Evolutionary conservation across 2,797 vertebrate genomes (phyloP).

Genomic region (Tamandua tetradactyla): DNA sequence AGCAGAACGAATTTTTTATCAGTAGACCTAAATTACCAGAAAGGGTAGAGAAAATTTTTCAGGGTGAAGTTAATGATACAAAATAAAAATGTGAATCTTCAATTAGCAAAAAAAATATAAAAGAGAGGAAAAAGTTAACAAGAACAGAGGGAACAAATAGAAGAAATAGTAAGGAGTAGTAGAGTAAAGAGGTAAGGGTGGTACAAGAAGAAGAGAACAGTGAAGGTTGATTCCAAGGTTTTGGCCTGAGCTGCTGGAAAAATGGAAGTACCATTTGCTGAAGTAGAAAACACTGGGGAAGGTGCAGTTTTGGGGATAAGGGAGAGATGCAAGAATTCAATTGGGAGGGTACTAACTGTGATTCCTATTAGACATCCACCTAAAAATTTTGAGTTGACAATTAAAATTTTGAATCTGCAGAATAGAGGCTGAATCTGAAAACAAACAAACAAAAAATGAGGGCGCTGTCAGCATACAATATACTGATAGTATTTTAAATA

Average conservation of each 20-base stretch:
- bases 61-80: neutral
- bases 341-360: rapidly evolving
- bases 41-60: neutral
- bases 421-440: neutral
- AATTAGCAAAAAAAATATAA: neutral
- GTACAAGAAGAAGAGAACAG: neutral
- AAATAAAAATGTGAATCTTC: neutral
- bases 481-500: neutral
- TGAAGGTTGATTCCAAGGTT: neutral
- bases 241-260: too few relatives aligned
- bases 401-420: neutral
- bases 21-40: neutral
- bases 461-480: neutral
- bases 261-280: neutral
- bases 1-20: neutral
- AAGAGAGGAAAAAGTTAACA: neutral
- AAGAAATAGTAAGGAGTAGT: neutral
- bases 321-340: neutral
- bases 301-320: neutral
- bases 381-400: neutral
- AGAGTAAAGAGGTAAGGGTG: neutral
- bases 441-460: neutral
- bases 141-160: neutral
- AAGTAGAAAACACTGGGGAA: neutral
- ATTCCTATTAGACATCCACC: rapidly evolving